These are phyloP conservation scores for Trogon melanurus DNA, from an alignment of 2,113 vertebrate genomes.

Conservation along the genomic window DNA sequence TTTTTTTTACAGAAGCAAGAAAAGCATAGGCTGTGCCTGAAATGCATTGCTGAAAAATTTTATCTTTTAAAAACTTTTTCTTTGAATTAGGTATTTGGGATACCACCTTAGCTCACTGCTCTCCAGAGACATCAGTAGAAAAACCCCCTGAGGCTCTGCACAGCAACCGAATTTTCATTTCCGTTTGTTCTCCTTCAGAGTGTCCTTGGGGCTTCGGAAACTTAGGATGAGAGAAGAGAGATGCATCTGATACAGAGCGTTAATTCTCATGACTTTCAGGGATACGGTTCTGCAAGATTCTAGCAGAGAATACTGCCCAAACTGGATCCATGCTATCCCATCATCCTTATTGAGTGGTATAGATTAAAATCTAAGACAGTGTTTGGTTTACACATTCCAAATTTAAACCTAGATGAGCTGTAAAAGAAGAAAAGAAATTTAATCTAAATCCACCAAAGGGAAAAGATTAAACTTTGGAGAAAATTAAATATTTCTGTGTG, in stretches of 20 bases:
- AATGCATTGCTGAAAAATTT: background rate
- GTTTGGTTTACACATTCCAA: background rate
- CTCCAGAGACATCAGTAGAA: background rate
- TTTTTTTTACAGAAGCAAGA: background rate
- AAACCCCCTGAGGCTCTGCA: background rate
- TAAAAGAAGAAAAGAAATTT: background rate
- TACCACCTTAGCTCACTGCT: background rate
- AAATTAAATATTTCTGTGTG: background rate
- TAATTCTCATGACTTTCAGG: background rate
- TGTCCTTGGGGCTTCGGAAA: slow-evolving; percentile 22
- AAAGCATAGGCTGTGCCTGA: background rate
- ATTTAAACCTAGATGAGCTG: background rate
- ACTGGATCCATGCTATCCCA: background rate
- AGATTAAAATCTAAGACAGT: slow-evolving; percentile 1
- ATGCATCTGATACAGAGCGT: background rate
- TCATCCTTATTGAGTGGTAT: background rate
- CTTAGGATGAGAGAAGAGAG: background rate
- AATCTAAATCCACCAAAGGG: background rate
- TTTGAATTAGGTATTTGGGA: background rate
- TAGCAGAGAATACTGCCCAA: background rate
- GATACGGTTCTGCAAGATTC: background rate
- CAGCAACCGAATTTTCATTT: slow-evolving; percentile 4
- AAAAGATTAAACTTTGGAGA: background rate
- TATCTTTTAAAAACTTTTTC: slow-evolving; percentile 2
- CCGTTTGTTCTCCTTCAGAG: slow-evolving; percentile 26